Conservation (phyloP, 2,888 invertebrate genomes). For the Archips crataeganus region DNA sequence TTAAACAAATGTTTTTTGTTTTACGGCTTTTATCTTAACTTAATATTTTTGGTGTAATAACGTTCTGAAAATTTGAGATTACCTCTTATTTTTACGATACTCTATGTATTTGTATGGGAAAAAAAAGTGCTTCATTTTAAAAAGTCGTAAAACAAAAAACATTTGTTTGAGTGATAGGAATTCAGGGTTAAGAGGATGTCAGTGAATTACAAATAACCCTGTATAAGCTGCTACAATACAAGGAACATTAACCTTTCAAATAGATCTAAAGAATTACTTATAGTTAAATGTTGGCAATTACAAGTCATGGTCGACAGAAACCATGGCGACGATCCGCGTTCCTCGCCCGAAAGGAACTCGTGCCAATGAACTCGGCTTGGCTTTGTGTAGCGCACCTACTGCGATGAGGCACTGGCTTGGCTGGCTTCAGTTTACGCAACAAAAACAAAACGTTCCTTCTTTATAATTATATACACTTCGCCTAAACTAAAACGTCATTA, state of each 20-base stretch:
- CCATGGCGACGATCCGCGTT: slow-evolving; percentile 63
- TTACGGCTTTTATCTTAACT: too few species aligned
- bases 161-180: too few species aligned
- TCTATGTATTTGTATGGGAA: too few species aligned
- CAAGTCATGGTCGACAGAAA: slow-evolving; percentile 65
- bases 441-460: slow-evolving; percentile 49
- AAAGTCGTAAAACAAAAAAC: too few species aligned
- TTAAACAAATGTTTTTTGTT: too few species aligned
- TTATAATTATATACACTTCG: slow-evolving; percentile 18
- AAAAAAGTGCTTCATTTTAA: too few species aligned
- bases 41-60: too few species aligned
- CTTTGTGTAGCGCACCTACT: slow-evolving; percentile 52
- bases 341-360: slow-evolving; percentile 60
- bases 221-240: not conserved
- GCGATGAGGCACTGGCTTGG: slow-evolving; percentile 61
- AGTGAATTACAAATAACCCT: too few species aligned
- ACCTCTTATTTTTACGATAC: too few species aligned
- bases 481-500: slow-evolving; percentile 36
- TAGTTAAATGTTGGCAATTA: slow-evolving; percentile 60
- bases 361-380: slow-evolving; percentile 80
- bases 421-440: slow-evolving; percentile 64
- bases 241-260: slow-evolving; percentile 11
- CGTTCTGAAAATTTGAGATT: too few species aligned
- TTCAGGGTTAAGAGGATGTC: too few species aligned
- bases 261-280: slow-evolving; percentile 5